Percentiles rank a stretch among this genome's conserved stretches.
Conservation (phyloP, 2,113 vertebrate genomes). For the Cnemophilus loriae region DNA sequence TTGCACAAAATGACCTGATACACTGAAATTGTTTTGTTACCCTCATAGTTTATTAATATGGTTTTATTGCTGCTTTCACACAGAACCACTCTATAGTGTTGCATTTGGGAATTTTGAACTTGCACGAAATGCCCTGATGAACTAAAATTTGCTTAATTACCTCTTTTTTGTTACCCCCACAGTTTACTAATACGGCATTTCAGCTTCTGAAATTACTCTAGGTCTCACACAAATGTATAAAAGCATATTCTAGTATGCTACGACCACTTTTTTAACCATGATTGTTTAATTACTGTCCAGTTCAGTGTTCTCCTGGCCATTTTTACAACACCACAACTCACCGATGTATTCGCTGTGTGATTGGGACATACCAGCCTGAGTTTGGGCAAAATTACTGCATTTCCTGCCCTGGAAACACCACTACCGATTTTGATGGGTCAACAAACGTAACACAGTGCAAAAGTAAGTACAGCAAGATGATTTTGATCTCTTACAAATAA, state of each 20-base stretch:
- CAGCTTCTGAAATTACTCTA: not conserved
- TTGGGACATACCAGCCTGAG: slow-evolving; percentile 87
- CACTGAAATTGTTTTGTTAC: not conserved
- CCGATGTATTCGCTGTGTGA: slow-evolving; percentile 90
- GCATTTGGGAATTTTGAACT: not conserved
- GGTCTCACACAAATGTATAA: not conserved
- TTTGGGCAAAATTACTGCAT: slow-evolving; percentile 93
- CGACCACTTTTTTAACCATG: not conserved
- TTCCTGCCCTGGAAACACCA: slow-evolving; percentile 93
- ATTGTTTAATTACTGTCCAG: slow-evolving; percentile 61
- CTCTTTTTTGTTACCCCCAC: not conserved
- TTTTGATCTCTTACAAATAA: not conserved
- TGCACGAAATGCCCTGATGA: not conserved
- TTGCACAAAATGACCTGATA: not conserved
- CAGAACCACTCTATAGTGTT: not conserved
- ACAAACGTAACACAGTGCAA: slow-evolving; percentile 96
- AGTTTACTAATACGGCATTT: not conserved
- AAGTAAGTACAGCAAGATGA: slow-evolving; percentile 75
- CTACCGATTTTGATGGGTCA: slow-evolving; percentile 95
- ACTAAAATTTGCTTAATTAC: not conserved
- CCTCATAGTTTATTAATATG: not conserved
- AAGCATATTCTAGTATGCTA: not conserved
- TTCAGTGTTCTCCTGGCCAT: slow-evolving; percentile 97
- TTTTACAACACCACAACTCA: slow-evolving; percentile 95
- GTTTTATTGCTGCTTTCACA: not conserved